These are phyloP conservation scores for Graphium colonna DNA, from an alignment of 2,888 invertebrate genomes.

Conservation along the genomic window DNA sequence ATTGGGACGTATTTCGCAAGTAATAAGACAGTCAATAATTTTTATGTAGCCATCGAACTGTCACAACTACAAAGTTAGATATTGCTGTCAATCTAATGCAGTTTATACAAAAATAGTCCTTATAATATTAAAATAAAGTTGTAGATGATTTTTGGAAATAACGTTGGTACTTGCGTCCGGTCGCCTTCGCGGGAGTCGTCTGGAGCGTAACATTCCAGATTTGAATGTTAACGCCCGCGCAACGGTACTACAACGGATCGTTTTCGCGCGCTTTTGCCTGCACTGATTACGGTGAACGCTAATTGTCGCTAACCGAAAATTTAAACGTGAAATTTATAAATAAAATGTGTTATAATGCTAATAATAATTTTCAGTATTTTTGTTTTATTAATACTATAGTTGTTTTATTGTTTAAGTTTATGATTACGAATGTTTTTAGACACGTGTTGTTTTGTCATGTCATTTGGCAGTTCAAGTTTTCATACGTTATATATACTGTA, in stretches of 20 bases:
- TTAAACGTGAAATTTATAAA: background rate
- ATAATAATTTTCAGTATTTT: too few relatives aligned
- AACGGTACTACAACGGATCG: slow-evolving; percentile 59
- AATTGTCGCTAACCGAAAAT: background rate
- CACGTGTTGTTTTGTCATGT: too few relatives aligned
- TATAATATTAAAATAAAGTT: background rate
- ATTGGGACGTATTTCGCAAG: too few relatives aligned
- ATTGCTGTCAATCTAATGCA: background rate
- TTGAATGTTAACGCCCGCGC: slow-evolving; percentile 53
- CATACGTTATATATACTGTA: too few relatives aligned
- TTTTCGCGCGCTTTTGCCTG: slow-evolving; percentile 54
- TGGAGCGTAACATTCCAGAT: slow-evolving; percentile 50
- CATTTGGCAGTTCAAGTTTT: too few relatives aligned
- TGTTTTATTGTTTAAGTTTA: too few relatives aligned
- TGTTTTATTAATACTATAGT: too few relatives aligned
- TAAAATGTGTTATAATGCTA: background rate
- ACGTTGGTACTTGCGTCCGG: slow-evolving; percentile 23
- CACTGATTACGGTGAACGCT: background rate
- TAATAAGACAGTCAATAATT: too few relatives aligned
- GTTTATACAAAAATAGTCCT: slow-evolving; percentile 1
- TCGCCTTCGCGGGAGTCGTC: slow-evolving; percentile 39
- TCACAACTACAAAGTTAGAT: slow-evolving; percentile 6
- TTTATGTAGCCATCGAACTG: background rate
- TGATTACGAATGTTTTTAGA: too few relatives aligned
- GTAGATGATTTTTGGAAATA: slow-evolving; percentile 17